Evolutionary conservation across 1,140 invertebrate genomes (phyloP), one percentile per base, ranked within the genome.

Genomic region (Gonatopus flavifemur): DNA sequence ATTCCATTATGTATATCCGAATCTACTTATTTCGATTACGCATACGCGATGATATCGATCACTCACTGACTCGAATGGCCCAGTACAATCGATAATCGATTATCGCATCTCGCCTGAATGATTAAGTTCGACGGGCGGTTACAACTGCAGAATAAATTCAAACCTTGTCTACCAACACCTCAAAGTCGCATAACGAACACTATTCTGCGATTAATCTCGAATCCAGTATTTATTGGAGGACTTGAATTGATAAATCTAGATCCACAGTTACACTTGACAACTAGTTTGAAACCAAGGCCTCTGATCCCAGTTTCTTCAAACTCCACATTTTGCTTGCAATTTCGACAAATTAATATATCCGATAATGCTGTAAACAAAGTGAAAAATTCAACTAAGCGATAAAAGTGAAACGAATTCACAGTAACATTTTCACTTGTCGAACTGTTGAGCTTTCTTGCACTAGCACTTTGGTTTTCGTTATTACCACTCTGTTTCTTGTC

Each of bases 191-290:
- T n/a, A n/a, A n/a, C n/a, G n/a, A n/a, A n/a, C 6, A 28, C 25
- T 7, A 28, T 28, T 28, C 12, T 28, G 6, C 55, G 42, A 32
- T 64, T 60, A 12, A 60, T 60, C 38, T 64, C 55, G 28, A 45
- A 64, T 30, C 42, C 47, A 41, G 33, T 57, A 33, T 51, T 38
- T 21, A 60, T 49, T 32, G 55, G 28, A 2, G 50, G 52, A 4
- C 48, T 39, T 6, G 52, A 60, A 49, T 49, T 39, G 2, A 49
- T 54, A 37, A 20, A 1, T 44, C 13, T 36, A 24, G 18, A 25
- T 12, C 38, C 41, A 49, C 49, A 48, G 0, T n/a, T 3, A 22
- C 31, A 48, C n/a, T 10, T 3, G 9, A 57, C 35, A 21, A 49
- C 41, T 32, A 57, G 3, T 45, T 49, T 53, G 25, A 57, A 53